phyloP scores from a whole-genome alignment of 2,113 vertebrate genomes.

The Coreoperca whiteheadi region DNA sequence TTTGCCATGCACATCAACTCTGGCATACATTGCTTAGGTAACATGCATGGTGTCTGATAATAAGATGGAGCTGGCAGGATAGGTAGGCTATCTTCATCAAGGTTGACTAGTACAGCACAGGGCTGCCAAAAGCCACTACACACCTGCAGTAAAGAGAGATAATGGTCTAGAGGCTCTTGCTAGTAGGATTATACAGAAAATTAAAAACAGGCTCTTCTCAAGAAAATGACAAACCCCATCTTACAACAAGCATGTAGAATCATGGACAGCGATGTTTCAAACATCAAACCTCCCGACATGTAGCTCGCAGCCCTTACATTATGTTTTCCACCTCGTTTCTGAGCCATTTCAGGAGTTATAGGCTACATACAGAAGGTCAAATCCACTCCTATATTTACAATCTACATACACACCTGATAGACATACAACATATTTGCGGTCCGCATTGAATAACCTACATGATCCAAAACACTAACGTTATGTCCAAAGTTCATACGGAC shows the following conservation, averaged over 20 bases:
- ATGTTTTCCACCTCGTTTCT: neutral
- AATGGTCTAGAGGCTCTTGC: neutral
- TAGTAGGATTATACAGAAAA: neutral
- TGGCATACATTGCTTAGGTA: neutral
- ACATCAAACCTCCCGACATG: neutral
- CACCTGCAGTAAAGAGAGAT: neutral
- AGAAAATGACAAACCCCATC: neutral
- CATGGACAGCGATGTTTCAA: neutral
- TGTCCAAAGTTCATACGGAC: slow-evolving; percentile 61
- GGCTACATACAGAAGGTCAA: too few species aligned
- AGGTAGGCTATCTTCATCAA: slow-evolving; percentile 15
- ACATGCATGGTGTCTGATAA: slow-evolving; percentile 13
- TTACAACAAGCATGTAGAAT: too few species aligned
- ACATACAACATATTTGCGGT: too few species aligned
- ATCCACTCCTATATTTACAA: too few species aligned
- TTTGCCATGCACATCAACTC: neutral
- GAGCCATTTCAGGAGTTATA: neutral
- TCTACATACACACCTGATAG: too few species aligned
- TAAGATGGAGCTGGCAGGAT: neutral
- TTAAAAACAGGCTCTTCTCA: neutral
- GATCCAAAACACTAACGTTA: slow-evolving; percentile 23
- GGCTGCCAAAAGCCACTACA: slow-evolving; percentile 18
- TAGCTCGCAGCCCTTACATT: neutral
- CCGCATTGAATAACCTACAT: slow-evolving; percentile 8
- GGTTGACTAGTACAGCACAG: slow-evolving; percentile 14